A percentile compares a stretch with the other conserved stretches of the same genome.
Conservation (phyloP, 1,140 invertebrate genomes). For the Lasaia peninsularis region DNA sequence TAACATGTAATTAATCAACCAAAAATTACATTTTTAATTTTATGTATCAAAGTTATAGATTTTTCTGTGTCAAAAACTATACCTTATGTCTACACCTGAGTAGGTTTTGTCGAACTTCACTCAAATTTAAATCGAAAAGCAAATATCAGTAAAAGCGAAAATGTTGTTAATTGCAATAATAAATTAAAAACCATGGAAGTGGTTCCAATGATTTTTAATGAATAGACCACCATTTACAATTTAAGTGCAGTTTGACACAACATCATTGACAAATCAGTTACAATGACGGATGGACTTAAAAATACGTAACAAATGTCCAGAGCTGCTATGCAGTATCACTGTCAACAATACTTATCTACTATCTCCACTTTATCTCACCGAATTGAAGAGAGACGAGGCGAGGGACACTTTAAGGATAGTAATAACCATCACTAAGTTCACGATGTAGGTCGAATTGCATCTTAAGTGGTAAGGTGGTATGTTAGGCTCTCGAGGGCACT, state of each 20-base stretch:
- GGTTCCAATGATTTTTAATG: conserved; percentile 39
- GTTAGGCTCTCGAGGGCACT: conserved; percentile 69
- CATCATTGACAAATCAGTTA: conserved; percentile 44
- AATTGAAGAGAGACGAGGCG: conserved; percentile 71
- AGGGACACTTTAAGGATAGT: conserved; percentile 72
- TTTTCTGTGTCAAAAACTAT: neutral
- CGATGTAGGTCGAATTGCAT: conserved; percentile 77
- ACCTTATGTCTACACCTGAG: conserved; percentile 15
- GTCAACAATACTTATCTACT: conserved; percentile 71
- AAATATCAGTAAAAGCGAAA: conserved; percentile 49
- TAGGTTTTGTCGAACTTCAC: conserved; percentile 73
- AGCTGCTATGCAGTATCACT: conserved; percentile 72
- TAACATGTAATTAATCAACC: neutral
- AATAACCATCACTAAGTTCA: conserved; percentile 72
- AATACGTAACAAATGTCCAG: conserved; percentile 72
- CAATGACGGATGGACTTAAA: conserved; percentile 66
- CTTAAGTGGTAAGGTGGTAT: conserved; percentile 76
- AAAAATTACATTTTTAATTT: too few relatives aligned
- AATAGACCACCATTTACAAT: conserved; percentile 68
- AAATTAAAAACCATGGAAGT: conserved; percentile 40
- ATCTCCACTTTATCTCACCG: conserved; percentile 72
- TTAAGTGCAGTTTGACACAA: conserved; percentile 76
- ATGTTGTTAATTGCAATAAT: conserved; percentile 43
- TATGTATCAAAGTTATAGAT: neutral
- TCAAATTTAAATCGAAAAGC: conserved; percentile 63